phyloP scores from a whole-genome alignment of 64 coral and sea anemone genomes.

The Montipora cactus region DNA sequence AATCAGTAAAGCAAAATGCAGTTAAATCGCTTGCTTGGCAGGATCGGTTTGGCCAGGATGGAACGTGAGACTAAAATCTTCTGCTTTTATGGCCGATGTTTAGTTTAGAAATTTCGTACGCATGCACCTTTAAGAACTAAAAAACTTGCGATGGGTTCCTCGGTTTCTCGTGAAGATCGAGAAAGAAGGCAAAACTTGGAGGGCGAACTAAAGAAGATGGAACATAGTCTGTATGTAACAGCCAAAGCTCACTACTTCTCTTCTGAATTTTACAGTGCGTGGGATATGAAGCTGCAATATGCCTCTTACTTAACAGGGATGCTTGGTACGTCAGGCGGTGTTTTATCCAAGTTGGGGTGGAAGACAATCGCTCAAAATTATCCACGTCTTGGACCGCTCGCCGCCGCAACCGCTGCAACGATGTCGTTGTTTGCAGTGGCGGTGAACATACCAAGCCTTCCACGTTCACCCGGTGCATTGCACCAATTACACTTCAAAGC shows the following conservation, averaged over 20 bases:
- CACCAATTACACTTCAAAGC: background rate
- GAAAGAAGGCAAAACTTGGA: background rate
- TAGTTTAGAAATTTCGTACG: no score
- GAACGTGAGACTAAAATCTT: no score
- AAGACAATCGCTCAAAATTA: background rate
- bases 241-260: background rate
- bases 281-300: background rate
- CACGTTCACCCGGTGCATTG: background rate
- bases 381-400: background rate
- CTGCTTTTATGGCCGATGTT: no score
- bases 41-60: no score
- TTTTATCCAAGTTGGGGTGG: background rate
- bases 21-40: no score
- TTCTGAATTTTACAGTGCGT: background rate
- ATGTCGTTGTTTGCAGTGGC: background rate
- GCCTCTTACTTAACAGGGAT: background rate
- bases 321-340: background rate
- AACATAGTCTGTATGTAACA: background rate
- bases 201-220: background rate
- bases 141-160: background rate
- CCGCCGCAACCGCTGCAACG: background rate
- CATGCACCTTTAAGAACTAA: background rate
- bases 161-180: conserved; percentile 2
- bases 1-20: no score
- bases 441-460: background rate